A percentile compares a stretch with the other conserved stretches of the same genome.
These are phyloP conservation scores for Xiphorhynchus erythropygius DNA, from an alignment of 2,797 vertebrate genomes.

Conservation along the genomic window DNA sequence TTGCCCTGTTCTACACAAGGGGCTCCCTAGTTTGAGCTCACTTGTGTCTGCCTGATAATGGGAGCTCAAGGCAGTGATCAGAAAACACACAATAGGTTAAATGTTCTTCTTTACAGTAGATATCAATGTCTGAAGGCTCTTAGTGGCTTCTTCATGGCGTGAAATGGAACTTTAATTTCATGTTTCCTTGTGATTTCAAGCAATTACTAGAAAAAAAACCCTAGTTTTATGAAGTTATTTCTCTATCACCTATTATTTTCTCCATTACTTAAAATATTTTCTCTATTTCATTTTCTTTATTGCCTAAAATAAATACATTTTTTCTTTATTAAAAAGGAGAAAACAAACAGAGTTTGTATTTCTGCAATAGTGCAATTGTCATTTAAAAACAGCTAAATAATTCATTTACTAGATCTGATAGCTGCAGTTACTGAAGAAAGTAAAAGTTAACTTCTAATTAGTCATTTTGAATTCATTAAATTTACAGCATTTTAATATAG, in stretches of 20 bases:
- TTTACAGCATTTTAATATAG: background rate
- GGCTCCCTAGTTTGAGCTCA: background rate
- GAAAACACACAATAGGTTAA: background rate
- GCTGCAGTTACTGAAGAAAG: background rate
- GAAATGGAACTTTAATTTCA: background rate
- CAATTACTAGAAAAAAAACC: rapidly evolving
- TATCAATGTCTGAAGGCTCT: background rate
- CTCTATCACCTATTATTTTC: background rate
- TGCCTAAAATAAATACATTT: background rate
- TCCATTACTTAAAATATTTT: background rate
- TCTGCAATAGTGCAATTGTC: background rate
- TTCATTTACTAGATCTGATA: background rate
- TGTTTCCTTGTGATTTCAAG: background rate
- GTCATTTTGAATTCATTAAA: background rate
- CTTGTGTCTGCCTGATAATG: background rate
- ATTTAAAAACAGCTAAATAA: background rate
- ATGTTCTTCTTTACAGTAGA: background rate
- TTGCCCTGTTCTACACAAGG: background rate
- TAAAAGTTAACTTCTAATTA: background rate
- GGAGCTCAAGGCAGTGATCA: background rate
- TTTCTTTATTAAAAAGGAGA: background rate
- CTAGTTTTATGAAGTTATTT: background rate
- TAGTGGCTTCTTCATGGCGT: background rate
- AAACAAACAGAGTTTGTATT: background rate
- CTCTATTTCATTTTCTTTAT: background rate